A percentile compares a stretch with the other conserved stretches of the same genome.
Conservation (phyloP, 1,140 invertebrate genomes). For the Dendrolimus punctatus region DNA sequence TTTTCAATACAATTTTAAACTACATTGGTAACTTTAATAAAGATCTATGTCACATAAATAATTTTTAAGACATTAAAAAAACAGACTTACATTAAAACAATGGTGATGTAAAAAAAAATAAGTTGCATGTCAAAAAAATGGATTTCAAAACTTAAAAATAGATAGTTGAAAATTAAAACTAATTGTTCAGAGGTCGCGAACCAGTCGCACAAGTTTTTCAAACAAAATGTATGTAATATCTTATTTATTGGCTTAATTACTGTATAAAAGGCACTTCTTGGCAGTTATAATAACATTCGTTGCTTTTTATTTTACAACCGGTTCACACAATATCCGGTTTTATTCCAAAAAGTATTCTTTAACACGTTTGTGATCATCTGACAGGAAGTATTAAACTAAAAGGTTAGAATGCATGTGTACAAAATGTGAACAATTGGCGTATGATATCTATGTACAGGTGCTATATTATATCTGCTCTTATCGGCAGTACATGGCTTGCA, state of each 20-base stretch:
- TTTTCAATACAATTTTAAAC: constrained; percentile 32
- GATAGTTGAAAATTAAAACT: constrained; percentile 18
- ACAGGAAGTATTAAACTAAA: constrained; percentile 1
- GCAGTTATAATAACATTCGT: constrained; percentile 56
- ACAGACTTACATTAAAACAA: constrained; percentile 42
- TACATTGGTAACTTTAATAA: constrained; percentile 68
- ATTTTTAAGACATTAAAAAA: constrained; percentile 35
- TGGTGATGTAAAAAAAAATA: constrained; percentile 16
- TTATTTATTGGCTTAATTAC: constrained; percentile 27
- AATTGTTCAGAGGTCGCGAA: constrained; percentile 40
- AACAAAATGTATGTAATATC: constrained; percentile 26
- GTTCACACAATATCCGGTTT: constrained; percentile 22
- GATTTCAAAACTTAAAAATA: constrained; percentile 23
- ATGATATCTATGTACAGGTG: too few species aligned
- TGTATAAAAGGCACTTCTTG: constrained; percentile 66
- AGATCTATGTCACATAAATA: constrained; percentile 60
- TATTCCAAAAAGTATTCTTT: constrained; percentile 47
- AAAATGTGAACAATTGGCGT: not conserved
- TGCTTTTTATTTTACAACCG: constrained; percentile 52
- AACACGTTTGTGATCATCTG: constrained; percentile 3
- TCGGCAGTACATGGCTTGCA: too few species aligned
- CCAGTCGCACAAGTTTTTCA: constrained; percentile 37
- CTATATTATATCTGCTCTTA: too few species aligned
- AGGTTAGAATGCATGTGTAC: constrained; percentile 4
- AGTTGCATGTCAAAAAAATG: constrained; percentile 20